Percentiles rank a stretch among this genome's conserved stretches.
phyloP scores from a whole-genome alignment of 2,113 vertebrate genomes.

The Leuciscus idus region DNA sequence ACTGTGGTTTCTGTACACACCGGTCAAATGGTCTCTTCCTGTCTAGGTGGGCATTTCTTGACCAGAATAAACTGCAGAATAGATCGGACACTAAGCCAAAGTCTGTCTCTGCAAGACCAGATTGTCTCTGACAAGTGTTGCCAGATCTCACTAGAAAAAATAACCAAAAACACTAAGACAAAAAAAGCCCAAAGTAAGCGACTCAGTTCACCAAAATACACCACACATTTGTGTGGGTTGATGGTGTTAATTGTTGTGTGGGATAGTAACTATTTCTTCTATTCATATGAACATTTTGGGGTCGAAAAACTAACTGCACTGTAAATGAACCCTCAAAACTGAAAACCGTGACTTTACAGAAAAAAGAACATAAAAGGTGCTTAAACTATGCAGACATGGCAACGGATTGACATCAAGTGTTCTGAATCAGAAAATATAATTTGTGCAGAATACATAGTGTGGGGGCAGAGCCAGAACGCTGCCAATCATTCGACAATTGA shows the following conservation, averaged over 20 bases:
- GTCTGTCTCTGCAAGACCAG: not conserved
- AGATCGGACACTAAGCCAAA: not conserved
- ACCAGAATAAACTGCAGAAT: not conserved
- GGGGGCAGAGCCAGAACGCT: too few species aligned
- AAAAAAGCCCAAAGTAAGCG: not conserved
- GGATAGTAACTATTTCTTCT: not conserved
- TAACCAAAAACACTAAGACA: not conserved
- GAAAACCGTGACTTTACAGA: not conserved
- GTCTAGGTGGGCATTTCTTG: slow-evolving; percentile 7
- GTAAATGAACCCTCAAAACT: not conserved
- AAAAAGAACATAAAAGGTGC: too few species aligned
- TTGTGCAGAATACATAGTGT: too few species aligned
- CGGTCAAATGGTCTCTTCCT: not conserved
- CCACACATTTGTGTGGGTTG: not conserved
- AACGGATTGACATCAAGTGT: too few species aligned
- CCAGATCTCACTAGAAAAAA: not conserved
- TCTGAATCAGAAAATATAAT: too few species aligned
- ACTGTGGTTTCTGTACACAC: not conserved
- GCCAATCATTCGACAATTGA: too few species aligned
- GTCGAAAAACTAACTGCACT: not conserved
- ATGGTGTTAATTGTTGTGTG: not conserved
- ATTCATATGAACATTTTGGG: not conserved
- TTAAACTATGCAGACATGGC: too few species aligned
- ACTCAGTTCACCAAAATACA: not conserved
- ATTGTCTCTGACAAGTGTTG: not conserved